Conservation (phyloP, 2,113 vertebrate genomes). For the Chamaea fasciata region DNA sequence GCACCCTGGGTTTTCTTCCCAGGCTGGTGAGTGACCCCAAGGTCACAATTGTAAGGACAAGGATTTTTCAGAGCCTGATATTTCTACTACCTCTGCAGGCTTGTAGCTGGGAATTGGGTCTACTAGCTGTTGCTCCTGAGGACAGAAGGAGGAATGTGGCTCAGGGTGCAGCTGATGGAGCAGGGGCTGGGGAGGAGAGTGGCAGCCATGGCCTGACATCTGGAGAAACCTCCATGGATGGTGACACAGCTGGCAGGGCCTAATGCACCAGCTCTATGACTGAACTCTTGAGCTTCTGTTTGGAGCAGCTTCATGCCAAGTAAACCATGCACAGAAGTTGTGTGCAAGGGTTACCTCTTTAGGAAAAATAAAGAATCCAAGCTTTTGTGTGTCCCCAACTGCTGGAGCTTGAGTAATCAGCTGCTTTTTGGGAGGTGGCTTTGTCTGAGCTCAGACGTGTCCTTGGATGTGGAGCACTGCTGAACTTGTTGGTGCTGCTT, state of each 20-base stretch:
- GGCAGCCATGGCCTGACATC: not conserved
- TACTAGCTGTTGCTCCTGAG: not conserved
- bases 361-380: not conserved
- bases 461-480: not conserved
- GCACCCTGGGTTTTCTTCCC: not conserved
- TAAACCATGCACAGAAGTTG: not conserved
- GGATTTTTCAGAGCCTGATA: not conserved
- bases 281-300: not conserved
- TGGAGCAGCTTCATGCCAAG: not conserved
- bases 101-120: not conserved
- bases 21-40: not conserved
- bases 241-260: not conserved
- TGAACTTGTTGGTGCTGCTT: not conserved
- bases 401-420: not conserved
- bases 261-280: accelerated
- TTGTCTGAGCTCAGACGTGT: not conserved
- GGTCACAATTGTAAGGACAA: not conserved
- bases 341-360: not conserved
- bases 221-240: not conserved
- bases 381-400: not conserved
- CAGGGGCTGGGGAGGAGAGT: not conserved
- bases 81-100: not conserved
- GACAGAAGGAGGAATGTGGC: not conserved
- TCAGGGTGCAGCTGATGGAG: not conserved
- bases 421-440: not conserved